A percentile compares a stretch with the other conserved stretches of the same genome.
Evolutionary conservation across 2,888 invertebrate genomes (phyloP).

Genomic region (Embidobia sp.): DNA sequence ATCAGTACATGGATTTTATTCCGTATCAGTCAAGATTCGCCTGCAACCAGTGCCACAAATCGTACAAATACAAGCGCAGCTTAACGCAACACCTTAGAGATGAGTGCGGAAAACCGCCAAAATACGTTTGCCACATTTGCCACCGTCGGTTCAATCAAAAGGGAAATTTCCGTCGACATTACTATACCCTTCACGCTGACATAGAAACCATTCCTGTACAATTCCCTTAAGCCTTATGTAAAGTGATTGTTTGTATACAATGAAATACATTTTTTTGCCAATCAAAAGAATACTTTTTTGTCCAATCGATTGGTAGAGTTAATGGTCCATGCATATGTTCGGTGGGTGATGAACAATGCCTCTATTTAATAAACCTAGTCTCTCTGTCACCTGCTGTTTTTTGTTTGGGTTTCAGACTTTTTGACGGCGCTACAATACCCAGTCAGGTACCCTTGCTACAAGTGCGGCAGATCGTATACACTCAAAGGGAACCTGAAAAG

Average conservation of each 20-base stretch:
- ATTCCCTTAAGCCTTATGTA: too few species aligned
- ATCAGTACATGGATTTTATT: too few species aligned
- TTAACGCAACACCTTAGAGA: conserved; percentile 89
- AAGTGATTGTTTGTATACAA: too few species aligned
- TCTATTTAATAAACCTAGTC: too few species aligned
- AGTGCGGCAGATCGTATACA: conserved; percentile 75
- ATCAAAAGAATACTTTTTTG: too few species aligned
- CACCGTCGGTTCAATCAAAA: conserved; percentile 80
- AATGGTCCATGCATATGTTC: too few species aligned
- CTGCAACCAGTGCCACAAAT: conserved; percentile 73
- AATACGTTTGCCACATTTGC: conserved; percentile 80
- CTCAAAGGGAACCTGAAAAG: conserved; percentile 89
- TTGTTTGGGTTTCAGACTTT: conserved; percentile 45
- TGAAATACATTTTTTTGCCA: too few species aligned
- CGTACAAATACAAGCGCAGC: conserved; percentile 85
- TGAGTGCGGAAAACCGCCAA: conserved; percentile 81
- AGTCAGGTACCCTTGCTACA: conserved; percentile 70
- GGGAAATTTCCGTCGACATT: conserved; percentile 72
- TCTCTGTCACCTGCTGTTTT: too few species aligned
- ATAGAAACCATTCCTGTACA: too few species aligned
- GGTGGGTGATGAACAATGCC: too few species aligned
- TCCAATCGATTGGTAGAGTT: too few species aligned
- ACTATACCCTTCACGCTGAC: neutral
- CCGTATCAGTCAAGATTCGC: conserved; percentile 64
- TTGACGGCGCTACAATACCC: conserved; percentile 23